Base-by-base conservation (phyloP, 2,113 vertebrate genomes). In the Cyanistes caeruleus region DNA sequence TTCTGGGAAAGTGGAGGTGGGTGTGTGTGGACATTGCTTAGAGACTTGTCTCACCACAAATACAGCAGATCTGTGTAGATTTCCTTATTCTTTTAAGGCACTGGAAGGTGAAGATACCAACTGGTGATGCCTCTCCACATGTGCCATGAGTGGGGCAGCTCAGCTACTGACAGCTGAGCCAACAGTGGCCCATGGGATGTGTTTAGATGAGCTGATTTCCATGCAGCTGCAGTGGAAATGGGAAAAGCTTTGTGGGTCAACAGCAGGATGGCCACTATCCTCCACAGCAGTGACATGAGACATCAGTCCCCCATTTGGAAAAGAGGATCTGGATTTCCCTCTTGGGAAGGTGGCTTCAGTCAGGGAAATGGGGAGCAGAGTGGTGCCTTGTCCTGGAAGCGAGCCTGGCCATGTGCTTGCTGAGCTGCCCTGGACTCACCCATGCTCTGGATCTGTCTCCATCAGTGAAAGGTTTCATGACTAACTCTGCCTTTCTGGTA, bases 1-100 rank as follows among this genome's bases (percentile, higher is more conserved):
- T 94, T 94, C 93, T 93, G 96, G 90, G 90, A 91, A 93, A 78
- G 73, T 13, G 27, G 69, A 89, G 76, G 53, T 70, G 65, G 76
- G 88, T n/a, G 93, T 94, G 68, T 72, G 31, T 22, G 75, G 78
- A 74, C 64, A 25, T 30, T 2, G 2, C 69, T 67, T 11, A 62
- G 83, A 78, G 60, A 39, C n/a, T 33, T 30, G 43, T 64, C 81
- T 88, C 41, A 33, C 80, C 44, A 62, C 41, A 44, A 87, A 68
- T 8, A 33, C 46, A 55, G 15, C 58, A 69, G 74, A 58, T 53
- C 68, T 49, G 44, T 28, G 0, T 31, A 33, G 27, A 21, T n/a
- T 41, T 63, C 5, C 21, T 51, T 64, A 51, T 39, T n/a, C 63
- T 63, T 81, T 24, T n/a, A 43, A 49, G 75, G 30, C 46, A 21